These are phyloP conservation scores for Kryptopterus vitreolus DNA, from an alignment of 2,797 vertebrate genomes.

Conservation along the genomic window DNA sequence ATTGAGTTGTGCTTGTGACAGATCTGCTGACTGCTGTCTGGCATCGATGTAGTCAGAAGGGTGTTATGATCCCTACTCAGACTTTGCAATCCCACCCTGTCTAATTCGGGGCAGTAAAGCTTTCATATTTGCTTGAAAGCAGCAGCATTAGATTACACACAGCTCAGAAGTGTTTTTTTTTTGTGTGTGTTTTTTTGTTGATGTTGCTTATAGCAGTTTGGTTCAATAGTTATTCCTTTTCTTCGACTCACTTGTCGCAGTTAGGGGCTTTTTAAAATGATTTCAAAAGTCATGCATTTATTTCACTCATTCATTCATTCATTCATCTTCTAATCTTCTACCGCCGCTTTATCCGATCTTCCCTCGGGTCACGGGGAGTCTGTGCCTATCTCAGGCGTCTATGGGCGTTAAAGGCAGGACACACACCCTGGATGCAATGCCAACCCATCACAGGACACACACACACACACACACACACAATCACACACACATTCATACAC, in stretches of 20 bases:
- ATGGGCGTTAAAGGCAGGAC: no score
- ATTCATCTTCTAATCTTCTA: no score
- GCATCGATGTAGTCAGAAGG: conserved; percentile 38
- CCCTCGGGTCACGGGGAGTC: no score
- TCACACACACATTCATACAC: no score
- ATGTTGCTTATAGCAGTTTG: not conserved
- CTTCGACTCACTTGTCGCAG: not conserved
- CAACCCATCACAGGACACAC: no score
- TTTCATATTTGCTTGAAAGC: conserved; percentile 53
- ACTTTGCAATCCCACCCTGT: conserved; percentile 62
- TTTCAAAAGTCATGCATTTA: no score
- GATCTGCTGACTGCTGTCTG: conserved; percentile 48
- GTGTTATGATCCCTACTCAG: conserved; percentile 62
- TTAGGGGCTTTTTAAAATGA: not conserved
- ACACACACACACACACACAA: no score
- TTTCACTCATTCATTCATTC: no score
- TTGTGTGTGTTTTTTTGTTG: not conserved
- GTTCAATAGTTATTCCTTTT: not conserved
- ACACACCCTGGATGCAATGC: no score
- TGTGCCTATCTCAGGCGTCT: no score
- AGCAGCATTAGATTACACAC: conserved; percentile 26
- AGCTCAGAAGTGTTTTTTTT: not conserved
- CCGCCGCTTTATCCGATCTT: no score
- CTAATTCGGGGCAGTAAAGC: conserved; percentile 54
- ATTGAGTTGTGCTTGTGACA: conserved; percentile 57